Conservation (phyloP, 2,888 invertebrate species). For the Tridacna gigas region DNA sequence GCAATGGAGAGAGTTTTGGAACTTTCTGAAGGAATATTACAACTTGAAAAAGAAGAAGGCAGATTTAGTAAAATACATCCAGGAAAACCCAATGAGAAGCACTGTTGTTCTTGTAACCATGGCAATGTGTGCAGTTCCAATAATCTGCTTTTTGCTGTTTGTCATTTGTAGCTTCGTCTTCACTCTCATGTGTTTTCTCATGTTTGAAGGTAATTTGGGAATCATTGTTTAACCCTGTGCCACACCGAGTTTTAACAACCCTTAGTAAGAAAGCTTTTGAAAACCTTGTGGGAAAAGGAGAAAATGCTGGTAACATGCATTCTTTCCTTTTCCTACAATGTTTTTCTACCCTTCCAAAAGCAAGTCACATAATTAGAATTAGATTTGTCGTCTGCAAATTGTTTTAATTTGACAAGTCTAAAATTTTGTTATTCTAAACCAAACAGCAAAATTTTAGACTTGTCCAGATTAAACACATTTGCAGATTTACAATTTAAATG, state of each 20-base stretch:
- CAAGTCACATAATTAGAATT: too few relatives aligned
- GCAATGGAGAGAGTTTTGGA: constrained; percentile 45
- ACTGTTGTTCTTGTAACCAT: constrained; percentile 69
- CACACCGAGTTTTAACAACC: not conserved
- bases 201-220: constrained; percentile 76
- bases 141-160: constrained; percentile 73
- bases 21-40: constrained; percentile 64
- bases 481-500: too few relatives aligned
- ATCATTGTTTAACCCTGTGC: constrained; percentile 1
- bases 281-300: not conserved
- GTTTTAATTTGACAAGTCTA: too few relatives aligned
- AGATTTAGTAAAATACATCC: constrained; percentile 62
- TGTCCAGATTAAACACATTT: too few relatives aligned
- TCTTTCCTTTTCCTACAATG: too few relatives aligned
- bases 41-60: constrained; percentile 66
- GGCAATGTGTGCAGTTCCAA: constrained; percentile 74
- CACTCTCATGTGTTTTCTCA: constrained; percentile 72
- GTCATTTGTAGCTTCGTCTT: constrained; percentile 69
- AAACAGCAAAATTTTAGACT: too few relatives aligned
- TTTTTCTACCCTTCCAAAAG: too few relatives aligned
- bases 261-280: not conserved
- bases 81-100: constrained; percentile 72
- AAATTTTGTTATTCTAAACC: too few relatives aligned
- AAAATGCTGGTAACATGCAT: not conserved
- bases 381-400: too few relatives aligned